phyloP scores from a whole-genome alignment of 2,888 invertebrate species.

The Chloroclystis v-ata region DNA sequence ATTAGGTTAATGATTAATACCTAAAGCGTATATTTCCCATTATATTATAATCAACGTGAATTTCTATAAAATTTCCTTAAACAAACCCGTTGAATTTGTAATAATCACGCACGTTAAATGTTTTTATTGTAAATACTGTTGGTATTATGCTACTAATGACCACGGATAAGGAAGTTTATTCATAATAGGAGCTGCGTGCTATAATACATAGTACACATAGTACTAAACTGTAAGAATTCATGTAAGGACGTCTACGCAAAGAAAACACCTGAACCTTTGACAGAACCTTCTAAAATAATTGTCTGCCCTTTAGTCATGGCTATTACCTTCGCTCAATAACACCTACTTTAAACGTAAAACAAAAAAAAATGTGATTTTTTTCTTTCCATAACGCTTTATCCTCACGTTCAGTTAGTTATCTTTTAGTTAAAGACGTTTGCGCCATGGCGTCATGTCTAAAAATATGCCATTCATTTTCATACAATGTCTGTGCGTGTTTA shows the following conservation, averaged over 20 bases:
- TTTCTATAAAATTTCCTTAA: background rate
- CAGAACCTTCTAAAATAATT: too few species aligned
- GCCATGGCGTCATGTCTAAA: conserved; percentile 40
- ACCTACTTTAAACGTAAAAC: background rate
- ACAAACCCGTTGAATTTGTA: too few species aligned
- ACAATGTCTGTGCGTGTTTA: conserved; percentile 33
- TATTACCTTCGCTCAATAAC: too few species aligned
- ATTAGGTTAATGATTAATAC: conserved; percentile 11
- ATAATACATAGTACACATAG: too few species aligned
- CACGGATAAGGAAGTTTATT: too few species aligned
- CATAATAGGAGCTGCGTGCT: too few species aligned
- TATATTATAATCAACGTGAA: background rate
- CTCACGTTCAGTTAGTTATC: background rate
- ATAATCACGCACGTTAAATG: background rate
- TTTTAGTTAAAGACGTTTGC: conserved; percentile 28
- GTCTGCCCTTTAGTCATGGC: too few species aligned
- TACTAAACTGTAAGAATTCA: too few species aligned
- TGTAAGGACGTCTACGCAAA: too few species aligned
- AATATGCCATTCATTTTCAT: conserved; percentile 44
- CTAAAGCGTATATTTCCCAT: too few species aligned
- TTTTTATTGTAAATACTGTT: background rate
- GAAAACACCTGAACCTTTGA: too few species aligned
- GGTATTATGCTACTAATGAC: background rate
- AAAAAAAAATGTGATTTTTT: background rate
- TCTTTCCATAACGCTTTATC: background rate